Evolutionary conservation across 2,113 vertebrate species (phyloP), one percentile per base, ranked within the genome.

Genomic region (Bujurquina vittata): DNA sequence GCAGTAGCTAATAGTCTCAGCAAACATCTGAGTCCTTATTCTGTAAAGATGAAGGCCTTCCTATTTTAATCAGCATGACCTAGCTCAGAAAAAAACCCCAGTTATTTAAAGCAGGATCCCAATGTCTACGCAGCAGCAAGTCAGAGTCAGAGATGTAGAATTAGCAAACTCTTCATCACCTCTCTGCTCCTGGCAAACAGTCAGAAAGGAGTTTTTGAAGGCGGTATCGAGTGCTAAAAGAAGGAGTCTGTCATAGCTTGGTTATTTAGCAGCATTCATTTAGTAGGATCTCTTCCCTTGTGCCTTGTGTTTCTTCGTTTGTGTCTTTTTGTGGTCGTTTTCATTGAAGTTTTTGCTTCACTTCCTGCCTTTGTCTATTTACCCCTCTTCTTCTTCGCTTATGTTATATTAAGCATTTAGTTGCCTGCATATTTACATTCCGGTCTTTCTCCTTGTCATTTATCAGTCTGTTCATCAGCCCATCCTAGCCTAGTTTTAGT

Each of bases 11-110:
- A 80, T 75, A 84, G 74, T 59, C 63, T 78, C 55, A 55, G 84
- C 75, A 58, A 73, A 87, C 72, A 78, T 83, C 75, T 76, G 76
- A 80, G 74, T 73, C 77, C 52, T 82, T 77, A 58, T 86, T 84
- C 74, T 78, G 75, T 75, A 75, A 84, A 74, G 40, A 88, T 84
- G 81, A 81, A 84, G 69, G 69, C 43, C 69, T 61, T 40, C 69
- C 35, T 57, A 79, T 79, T 88, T 84, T 87, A 63, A 74, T 33
- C 20, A 17, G 62, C 33, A 57, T 60, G 57, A 65, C 37, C 75
- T 61, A 80, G 65, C 72, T 59, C 67, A 72, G 67, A 54, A 72
- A 54, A 43, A 33, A 3, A 17, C 52, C 67, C 31, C 31, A 55
- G 29, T 87, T 77, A 73, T 87, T 83, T 63, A 65, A 77, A 69